These are phyloP conservation scores for Lineus longissimus DNA, from an alignment of 1,140 invertebrate species.

Conservation along the genomic window DNA sequence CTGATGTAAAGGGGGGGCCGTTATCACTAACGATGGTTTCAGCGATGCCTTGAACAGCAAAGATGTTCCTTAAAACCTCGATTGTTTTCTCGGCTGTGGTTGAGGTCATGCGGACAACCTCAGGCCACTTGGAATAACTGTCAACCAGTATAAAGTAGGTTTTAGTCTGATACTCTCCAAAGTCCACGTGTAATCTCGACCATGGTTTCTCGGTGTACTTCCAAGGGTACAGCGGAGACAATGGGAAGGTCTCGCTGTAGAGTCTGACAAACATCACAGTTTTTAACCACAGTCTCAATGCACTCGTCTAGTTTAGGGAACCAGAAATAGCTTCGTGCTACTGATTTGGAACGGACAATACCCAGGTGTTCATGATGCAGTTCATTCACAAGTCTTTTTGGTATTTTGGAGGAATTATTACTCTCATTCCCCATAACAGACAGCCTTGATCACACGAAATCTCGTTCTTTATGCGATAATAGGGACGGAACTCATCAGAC, in stretches of 20 bases:
- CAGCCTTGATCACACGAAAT: conserved; percentile 3
- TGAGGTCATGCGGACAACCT: conserved; percentile 28
- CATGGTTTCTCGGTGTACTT: conserved; percentile 44
- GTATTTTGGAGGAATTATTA: conserved; percentile 9
- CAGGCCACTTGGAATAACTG: conserved; percentile 50
- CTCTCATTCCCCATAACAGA: conserved; percentile 16
- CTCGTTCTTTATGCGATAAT: too few species aligned
- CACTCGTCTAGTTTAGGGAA: too few species aligned
- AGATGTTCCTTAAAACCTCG: background rate
- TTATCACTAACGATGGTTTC: conserved; percentile 16
- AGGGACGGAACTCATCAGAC: too few species aligned
- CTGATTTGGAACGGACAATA: too few species aligned
- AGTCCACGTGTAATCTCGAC: conserved; percentile 54
- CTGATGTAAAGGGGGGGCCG: conserved; percentile 14
- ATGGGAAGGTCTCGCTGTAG: conserved; percentile 21
- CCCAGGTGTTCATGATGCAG: too few species aligned
- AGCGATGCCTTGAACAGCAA: conserved; percentile 9
- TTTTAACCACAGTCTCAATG: too few species aligned
- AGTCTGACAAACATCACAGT: conserved; percentile 12
- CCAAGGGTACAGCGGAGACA: conserved; percentile 37
- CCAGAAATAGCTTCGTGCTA: too few species aligned
- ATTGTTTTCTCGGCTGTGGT: background rate
- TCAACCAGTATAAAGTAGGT: conserved; percentile 53
- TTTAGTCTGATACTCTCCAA: too few species aligned
- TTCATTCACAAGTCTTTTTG: background rate